Base-by-base conservation (phyloP, 2,113 vertebrate genomes). In the Columba janthina region DNA sequence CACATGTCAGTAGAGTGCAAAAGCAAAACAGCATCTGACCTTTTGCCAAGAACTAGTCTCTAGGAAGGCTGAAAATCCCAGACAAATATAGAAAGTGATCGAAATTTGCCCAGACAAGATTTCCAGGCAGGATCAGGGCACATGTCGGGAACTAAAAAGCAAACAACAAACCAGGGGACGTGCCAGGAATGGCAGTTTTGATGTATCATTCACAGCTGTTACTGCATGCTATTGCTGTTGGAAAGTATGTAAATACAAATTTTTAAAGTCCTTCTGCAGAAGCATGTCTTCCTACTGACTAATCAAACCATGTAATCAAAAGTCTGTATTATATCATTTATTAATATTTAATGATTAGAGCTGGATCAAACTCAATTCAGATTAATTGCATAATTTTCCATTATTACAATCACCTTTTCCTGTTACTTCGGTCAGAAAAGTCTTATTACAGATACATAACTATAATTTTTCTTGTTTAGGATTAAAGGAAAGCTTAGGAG, bases 291-390 rank as follows among this genome's bases (percentile, higher is more conserved):
- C 38, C 75, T 88, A 86, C 81, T 92, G 72, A 54, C 12, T 71
- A 53, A 88, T 88, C 53, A 85, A 90, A 87, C 83, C 12, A 92
- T 61, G 91, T 62, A 69, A 72, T 84, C 85, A 76, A 57, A 96
- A 89, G 56, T 74, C 86, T 96, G 28, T 56, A 80, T 93, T 90
- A 42, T 73, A 51, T 80, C 64, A 91, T n/a, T 36, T 51, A 36
- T 65, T 88, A 85, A n/a, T n/a, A n/a, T n/a, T n/a, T n/a, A n/a
- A 74, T 51, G 32, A 75, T 38, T 67, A 84, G 44, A 90, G 13
- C 21, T 75, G 22, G 28, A 60, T 81, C 31, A 95, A 96, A 94
- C 48, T 84, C 36, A 57, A 31, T 85, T 90, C 69, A 88, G 40
- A 73, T 93, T 96, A 57, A 89, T 31, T 61, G 89, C 70, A 57